Evolutionary conservation across 2,888 invertebrate genomes (phyloP), one percentile per base, ranked within the genome.

Genomic region (Helleia helle): DNA sequence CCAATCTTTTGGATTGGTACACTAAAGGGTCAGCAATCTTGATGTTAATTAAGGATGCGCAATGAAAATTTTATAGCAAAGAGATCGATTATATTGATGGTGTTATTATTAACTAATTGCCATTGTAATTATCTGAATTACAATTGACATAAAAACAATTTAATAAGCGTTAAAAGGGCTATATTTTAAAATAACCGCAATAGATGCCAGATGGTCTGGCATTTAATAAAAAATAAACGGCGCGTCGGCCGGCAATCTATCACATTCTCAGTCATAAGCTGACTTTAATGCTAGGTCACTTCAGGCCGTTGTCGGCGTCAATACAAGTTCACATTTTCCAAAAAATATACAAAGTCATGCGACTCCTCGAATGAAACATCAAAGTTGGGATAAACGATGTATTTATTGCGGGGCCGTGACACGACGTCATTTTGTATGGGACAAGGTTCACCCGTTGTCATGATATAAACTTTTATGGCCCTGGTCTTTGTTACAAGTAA

Each of bases 251-350:
- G 67, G 77, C 71, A 74, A 81, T 81, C 80, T 80, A 80, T 81
- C 80, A 80, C 76, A 69, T 62, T 59, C 69, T 69, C 67, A 72
- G 73, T 75, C 76, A 79, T 79, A 80, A 79, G 75, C 79, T 68
- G 80, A 79, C 79, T 79, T 77, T 81, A 79, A 79, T 79, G 77
- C 77, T 77, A 70, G 79, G 77, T 79, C 80, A 79, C 80, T 80
- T 73, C 70, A 74, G 68, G 59, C 73, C 77, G 76, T 76, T 79
- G 77, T 75, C 75, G 76, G 71, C 77, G 73, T 71, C 74, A 71
- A 75, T 76, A 74, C 75, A 75, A 74, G 74, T 71, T 74, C 71
- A 59, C 65, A 62, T 63, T 65, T 62, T 61, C 46, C 51, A 53
- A 64, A 66, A 58, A 64, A 39, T 64, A 70, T 68, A 67, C 65